Evolutionary conservation across 2,797 vertebrate species (phyloP).

Genomic region (Neomorphus geoffroyi): DNA sequence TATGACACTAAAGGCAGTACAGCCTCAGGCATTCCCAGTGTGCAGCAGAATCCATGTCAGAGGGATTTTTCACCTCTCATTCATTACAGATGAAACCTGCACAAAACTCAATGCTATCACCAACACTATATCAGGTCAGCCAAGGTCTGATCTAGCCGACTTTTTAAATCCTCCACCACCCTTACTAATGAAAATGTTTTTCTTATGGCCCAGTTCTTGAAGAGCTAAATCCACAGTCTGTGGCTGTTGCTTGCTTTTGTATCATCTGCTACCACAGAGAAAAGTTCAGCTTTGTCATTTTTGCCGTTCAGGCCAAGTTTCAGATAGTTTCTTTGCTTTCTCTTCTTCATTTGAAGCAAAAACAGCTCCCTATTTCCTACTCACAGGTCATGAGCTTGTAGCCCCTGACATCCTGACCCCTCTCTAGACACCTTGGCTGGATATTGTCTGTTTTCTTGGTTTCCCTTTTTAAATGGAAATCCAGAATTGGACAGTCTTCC

Average conservation of each 20-base stretch:
- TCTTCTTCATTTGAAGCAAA: not conserved
- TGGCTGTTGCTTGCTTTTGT: not conserved
- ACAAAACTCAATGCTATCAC: not conserved
- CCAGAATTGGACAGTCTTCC: not conserved
- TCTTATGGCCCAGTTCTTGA: not conserved
- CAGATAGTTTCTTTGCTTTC: not conserved
- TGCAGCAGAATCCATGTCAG: accelerated
- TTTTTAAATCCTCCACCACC: not conserved
- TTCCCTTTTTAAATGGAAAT: not conserved
- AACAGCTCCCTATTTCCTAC: not conserved
- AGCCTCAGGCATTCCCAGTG: not conserved
- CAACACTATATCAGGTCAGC: not conserved
- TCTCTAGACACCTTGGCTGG: not conserved
- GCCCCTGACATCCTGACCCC: not conserved
- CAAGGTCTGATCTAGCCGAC: not conserved
- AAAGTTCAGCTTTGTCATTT: not conserved
- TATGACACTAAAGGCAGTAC: not conserved
- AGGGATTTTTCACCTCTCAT: not conserved
- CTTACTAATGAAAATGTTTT: not conserved
- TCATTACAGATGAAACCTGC: not conserved
- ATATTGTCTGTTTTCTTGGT: not conserved
- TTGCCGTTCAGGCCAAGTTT: not conserved
- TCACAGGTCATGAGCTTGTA: not conserved
- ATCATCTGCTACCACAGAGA: not conserved
- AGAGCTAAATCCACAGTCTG: not conserved